Evolutionary conservation across 2,113 vertebrate species (phyloP).

Genomic region (Spea multiplicata): DNA sequence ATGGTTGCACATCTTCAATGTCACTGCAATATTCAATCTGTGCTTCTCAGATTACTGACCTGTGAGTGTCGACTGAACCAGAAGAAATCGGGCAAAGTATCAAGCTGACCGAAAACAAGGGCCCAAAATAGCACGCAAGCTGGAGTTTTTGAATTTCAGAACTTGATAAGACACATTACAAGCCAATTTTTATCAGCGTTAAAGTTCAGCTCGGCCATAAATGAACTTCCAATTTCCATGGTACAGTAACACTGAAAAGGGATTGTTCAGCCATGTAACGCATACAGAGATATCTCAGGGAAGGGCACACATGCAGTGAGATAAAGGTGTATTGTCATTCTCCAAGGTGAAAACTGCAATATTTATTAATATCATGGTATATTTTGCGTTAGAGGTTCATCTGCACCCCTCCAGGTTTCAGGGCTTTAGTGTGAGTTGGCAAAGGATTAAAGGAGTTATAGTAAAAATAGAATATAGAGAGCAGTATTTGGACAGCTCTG

Average conservation of each 20-base stretch:
- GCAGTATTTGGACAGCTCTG: no score
- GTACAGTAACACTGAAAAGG: not conserved
- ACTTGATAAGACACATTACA: slow-evolving; percentile 12
- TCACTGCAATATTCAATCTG: slow-evolving; percentile 26
- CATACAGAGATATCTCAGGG: not conserved
- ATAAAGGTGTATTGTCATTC: no score
- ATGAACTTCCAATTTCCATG: not conserved
- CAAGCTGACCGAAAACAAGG: slow-evolving; percentile 4
- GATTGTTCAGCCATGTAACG: not conserved
- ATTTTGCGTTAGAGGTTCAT: no score
- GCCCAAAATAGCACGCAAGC: not conserved
- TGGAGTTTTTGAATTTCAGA: not conserved
- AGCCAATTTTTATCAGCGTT: not conserved
- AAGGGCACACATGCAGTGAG: no score
- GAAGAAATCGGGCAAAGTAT: slow-evolving; percentile 36
- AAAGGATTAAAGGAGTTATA: no score
- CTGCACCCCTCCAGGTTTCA: no score
- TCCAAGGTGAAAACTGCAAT: no score
- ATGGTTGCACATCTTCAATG: slow-evolving; percentile 32
- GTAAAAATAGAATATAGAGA: no score
- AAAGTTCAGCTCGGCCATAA: not conserved
- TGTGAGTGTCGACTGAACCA: slow-evolving; percentile 43
- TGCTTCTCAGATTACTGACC: slow-evolving; percentile 32
- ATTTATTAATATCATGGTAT: no score
- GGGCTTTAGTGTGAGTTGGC: no score